phyloP scores from a whole-genome alignment of 2,888 invertebrate species.

The Conops quadrifasciatus region DNA sequence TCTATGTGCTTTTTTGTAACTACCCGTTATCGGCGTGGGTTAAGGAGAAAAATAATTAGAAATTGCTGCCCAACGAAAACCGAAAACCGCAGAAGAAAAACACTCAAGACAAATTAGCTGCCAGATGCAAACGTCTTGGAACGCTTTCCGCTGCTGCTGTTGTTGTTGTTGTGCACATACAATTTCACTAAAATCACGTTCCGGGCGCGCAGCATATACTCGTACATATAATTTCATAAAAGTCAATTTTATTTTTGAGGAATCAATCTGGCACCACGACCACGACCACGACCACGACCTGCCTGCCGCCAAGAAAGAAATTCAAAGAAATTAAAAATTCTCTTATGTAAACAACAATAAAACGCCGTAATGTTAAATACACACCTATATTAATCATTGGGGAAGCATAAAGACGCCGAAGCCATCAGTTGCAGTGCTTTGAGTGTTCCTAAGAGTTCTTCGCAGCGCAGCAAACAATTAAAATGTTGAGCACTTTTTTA shows the following conservation, averaged over 20 bases:
- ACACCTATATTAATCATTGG: constrained; percentile 25
- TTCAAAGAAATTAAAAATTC: constrained; percentile 17
- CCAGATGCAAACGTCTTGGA: constrained; percentile 18
- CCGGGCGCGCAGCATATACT: neutral
- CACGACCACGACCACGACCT: neutral
- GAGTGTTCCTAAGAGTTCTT: neutral
- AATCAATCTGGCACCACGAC: constrained; percentile 39
- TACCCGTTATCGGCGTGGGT: neutral
- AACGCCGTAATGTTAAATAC: constrained; percentile 8
- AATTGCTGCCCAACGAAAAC: neutral
- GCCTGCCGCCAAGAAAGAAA: neutral
- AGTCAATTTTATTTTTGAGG: constrained; percentile 41
- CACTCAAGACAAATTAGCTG: constrained; percentile 26
- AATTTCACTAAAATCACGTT: constrained; percentile 29
- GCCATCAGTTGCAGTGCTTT: neutral
- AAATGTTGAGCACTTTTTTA: constrained; percentile 32
- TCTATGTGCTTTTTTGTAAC: no score
- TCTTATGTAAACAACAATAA: constrained; percentile 24
- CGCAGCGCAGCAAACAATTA: constrained; percentile 30
- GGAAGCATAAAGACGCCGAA: constrained; percentile 27
- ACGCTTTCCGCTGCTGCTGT: constrained; percentile 11
- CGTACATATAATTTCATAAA: neutral
- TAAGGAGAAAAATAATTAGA: neutral
- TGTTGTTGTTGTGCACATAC: constrained; percentile 25
- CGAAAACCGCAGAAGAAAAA: neutral